phyloP scores from a whole-genome alignment of 2,797 vertebrate genomes.

The Darevskia nairensis region DNA sequence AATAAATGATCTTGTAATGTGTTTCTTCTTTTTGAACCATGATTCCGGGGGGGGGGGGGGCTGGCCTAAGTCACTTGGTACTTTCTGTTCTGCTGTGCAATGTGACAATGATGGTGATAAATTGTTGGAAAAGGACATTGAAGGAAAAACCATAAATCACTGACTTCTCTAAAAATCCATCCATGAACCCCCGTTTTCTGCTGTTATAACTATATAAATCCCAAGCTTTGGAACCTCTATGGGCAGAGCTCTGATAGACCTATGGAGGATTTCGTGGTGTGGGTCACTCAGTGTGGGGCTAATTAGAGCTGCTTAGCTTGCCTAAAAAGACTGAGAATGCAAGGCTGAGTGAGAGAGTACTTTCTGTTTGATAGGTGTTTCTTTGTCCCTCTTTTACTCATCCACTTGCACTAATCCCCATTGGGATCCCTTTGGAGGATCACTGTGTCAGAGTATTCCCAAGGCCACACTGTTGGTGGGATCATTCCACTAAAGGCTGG shows the following conservation, averaged over 20 bases:
- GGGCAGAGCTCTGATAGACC: not conserved
- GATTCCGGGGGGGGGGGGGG: too few relatives aligned
- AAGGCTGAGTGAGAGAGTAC: not conserved
- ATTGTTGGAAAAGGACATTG: not conserved
- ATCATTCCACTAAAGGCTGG: not conserved
- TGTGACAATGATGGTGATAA: not conserved
- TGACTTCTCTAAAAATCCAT: not conserved
- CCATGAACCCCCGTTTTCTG: not conserved
- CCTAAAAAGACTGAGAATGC: not conserved
- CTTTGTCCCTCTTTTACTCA: not conserved
- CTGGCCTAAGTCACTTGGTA: not conserved
- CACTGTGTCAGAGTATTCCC: not conserved
- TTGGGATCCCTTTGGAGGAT: not conserved
- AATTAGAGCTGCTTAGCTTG: not conserved
- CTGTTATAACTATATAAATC: constrained; percentile 3
- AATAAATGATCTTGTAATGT: too few relatives aligned
- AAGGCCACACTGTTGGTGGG: not conserved
- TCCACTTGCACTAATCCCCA: not conserved
- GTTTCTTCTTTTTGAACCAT: not conserved
- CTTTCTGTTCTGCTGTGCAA: not conserved
- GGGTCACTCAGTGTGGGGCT: not conserved
- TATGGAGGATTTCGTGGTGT: not conserved
- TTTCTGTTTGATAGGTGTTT: not conserved
- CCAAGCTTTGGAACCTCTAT: constrained; percentile 4
- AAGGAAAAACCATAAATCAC: not conserved